Base-by-base conservation (phyloP, 2,113 vertebrate genomes). In the Seriola aureovittata region DNA sequence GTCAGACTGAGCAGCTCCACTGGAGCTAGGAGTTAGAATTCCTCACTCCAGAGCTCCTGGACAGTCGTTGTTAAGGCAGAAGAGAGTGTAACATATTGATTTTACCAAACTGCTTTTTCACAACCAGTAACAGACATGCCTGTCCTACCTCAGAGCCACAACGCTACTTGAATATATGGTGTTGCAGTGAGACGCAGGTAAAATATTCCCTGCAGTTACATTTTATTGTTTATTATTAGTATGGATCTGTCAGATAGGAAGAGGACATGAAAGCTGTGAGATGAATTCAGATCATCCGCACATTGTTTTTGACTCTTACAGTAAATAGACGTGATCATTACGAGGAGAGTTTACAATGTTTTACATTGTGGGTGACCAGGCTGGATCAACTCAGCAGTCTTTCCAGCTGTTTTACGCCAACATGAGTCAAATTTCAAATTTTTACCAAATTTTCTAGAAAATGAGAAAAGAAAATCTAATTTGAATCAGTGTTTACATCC, bases 1-100 rank as follows among this genome's bases (percentile, higher is more conserved):
- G 64, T 80, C 85, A 80, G 71, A 71, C 71, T 68, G 82, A 89
- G 70, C 78, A 69, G 81, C 79, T 89, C 70, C 81, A 82, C 77
- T 84, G 57, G 78, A 89, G 90, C 82, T 3, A 69, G 71, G 80
- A 84, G 86, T 54, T 67, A 34, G 60, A 85, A 71, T 65, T 84
- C 75, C 84, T 91, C 74, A 74, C 55, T 85, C 84, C 81, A 86
- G 86, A 86, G 81, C 87, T 85, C 85, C 83, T 85, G 78, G 82
- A 75, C 88, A 73, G 70, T 46, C 11, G 48, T 70, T 77, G 88
- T 89, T 82, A 72, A 62, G 72, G 73, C 67, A 55, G 82, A 62
- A 63, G 79, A 75, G 80, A 75, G 82, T 70, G 82, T 44, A 44
- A 25, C 57, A 72, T 76, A 74, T 89, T 74, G 73, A 85, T 80